Base-by-base conservation (phyloP, 2,888 invertebrate genomes). In the Alloscopus bannaensis region DNA sequence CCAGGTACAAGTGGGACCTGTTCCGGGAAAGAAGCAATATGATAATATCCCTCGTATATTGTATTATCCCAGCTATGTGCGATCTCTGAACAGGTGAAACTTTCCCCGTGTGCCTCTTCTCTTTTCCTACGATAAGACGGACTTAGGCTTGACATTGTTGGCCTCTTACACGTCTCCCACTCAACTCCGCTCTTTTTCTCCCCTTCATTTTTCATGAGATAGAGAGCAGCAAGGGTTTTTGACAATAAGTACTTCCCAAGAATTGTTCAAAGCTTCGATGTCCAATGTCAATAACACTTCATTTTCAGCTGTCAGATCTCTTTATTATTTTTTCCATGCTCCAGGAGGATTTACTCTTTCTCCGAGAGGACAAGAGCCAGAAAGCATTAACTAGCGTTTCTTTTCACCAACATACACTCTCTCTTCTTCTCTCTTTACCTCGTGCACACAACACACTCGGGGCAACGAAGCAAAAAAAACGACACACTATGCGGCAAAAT, bases 251-350 rank as follows among this genome's bases (percentile, higher is more conserved):
- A 59, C 31, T 29, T 6, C 11, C 28, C 18, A 59, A 6, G 13
- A 50, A 18, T n/a, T 6, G 20, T 4, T 22, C 4, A 4, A 13
- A 11, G 8, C 45, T 59, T 20, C 22, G 13, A 45, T 64, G 55
- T 42, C 62, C 64, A 50, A 29, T 72, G 64, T 64, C 64, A 72
- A 72, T 47, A 72, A 64, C 64, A 50, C 64, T 72, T 72, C 72
- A 72, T 64, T 62, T 71, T 64, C 57, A 64, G 36, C 71, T 71
- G 71, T 71, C 71, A 71, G 50, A 26, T 16, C 45, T 45, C 50
- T 50, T 55, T 26, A 55, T 55, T 55, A 55, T 26, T 55, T 55
- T 28, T 55, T 4, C 26, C 2, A 11, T 16, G 11, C 50, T 24
- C 4, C 26, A 45, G n/a, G n/a, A 68, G 40, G 64, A 45, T 64